Evolutionary conservation across 2,113 vertebrate genomes (phyloP).

Genomic region (Asarcornis scutulata): DNA sequence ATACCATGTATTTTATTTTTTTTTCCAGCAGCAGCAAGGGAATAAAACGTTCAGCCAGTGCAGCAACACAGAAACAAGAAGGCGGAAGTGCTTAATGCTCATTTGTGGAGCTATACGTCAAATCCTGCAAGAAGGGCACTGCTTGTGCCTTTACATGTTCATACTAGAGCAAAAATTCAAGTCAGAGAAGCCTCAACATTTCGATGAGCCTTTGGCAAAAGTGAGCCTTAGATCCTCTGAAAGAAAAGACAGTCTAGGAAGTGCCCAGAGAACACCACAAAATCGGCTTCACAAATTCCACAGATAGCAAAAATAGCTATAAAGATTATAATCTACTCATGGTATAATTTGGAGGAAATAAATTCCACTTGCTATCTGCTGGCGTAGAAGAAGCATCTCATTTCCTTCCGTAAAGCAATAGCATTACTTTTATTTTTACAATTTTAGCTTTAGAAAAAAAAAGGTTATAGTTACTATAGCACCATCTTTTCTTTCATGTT

Average conservation of each 20-base stretch:
- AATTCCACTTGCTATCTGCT: background rate
- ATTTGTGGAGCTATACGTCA: background rate
- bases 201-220: background rate
- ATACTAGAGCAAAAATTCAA: accelerated
- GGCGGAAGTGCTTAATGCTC: accelerated
- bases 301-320: background rate
- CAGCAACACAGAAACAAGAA: background rate
- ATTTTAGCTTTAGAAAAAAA: background rate
- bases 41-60: background rate
- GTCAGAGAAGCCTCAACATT: too few relatives aligned
- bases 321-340: background rate
- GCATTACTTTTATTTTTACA: background rate
- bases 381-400: background rate
- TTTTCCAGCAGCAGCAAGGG: background rate
- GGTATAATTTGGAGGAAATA: background rate
- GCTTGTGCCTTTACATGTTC: accelerated
- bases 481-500: background rate
- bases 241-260: background rate
- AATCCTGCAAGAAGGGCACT: background rate
- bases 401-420: background rate
- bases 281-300: background rate
- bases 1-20: accelerated
- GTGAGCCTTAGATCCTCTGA: background rate
- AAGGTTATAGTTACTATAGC: background rate
- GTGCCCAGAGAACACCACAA: background rate